A percentile compares a stretch with the other conserved stretches of the same genome.
Conservation (phyloP, 2,888 invertebrate species). For the Agrotis exclamationis region DNA sequence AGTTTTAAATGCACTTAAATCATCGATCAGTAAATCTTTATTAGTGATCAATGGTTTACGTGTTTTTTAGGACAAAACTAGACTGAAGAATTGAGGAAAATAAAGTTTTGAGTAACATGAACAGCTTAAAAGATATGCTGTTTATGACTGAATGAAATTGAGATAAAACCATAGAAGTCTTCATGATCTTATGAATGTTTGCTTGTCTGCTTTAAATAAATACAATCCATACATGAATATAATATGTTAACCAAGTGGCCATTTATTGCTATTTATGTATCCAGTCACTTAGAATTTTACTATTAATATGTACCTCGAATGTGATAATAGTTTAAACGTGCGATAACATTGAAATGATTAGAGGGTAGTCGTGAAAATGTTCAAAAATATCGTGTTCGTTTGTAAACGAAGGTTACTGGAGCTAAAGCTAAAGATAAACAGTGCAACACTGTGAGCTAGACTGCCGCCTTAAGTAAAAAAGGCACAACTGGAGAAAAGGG, state of each 20-base stretch:
- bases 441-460: background rate
- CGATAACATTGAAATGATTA: conserved; percentile 30
- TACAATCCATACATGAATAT: too few relatives aligned
- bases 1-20: background rate
- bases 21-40: too few relatives aligned
- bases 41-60: too few relatives aligned
- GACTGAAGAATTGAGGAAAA: too few relatives aligned
- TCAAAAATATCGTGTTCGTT: conserved; percentile 12
- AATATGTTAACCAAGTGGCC: background rate
- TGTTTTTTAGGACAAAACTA: too few relatives aligned
- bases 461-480: too few relatives aligned
- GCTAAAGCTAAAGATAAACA: background rate
- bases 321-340: conserved; percentile 7
- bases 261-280: conserved; percentile 1
- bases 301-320: conserved; percentile 1
- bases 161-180: too few relatives aligned
- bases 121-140: too few relatives aligned
- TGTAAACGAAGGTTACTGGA: conserved; percentile 10
- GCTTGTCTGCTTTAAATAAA: background rate
- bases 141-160: too few relatives aligned
- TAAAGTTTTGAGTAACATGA: too few relatives aligned
- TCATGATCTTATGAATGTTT: background rate
- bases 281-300: conserved; percentile 18
- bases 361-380: conserved; percentile 33
- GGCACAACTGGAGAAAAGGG: too few relatives aligned